Conservation (phyloP, 2,888 invertebrate genomes). For the Apantesis nais region DNA sequence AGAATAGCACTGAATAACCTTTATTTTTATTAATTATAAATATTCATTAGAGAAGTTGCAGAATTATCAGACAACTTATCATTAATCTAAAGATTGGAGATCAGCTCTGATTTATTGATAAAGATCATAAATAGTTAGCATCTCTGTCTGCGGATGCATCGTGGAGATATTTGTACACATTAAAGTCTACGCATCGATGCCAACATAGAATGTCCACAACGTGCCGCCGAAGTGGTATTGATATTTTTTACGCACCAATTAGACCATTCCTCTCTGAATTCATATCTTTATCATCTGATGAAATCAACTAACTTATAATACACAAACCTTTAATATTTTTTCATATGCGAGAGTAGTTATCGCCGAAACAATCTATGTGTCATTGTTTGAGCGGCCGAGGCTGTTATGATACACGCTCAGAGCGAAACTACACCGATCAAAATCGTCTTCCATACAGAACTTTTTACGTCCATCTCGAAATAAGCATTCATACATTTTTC, state of each 20-base stretch:
- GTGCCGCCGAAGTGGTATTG: not conserved
- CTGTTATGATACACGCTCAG: conserved; percentile 74
- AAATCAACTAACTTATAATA: conserved; percentile 10
- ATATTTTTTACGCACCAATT: conserved; percentile 8
- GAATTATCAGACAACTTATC: not conserved
- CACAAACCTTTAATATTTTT: conserved; percentile 22
- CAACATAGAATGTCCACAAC: not conserved
- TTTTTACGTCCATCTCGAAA: conserved; percentile 70
- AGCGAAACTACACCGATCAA: conserved; percentile 71
- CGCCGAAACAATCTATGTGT: conserved; percentile 42
- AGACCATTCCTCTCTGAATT: conserved; percentile 4
- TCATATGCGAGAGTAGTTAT: conserved; percentile 28
- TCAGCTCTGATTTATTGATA: not conserved
- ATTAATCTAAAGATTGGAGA: not conserved
- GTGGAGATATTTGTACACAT: not conserved
- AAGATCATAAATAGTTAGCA: not conserved
- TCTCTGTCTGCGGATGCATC: not conserved
- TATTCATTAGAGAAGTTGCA: not conserved
- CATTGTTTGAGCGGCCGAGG: conserved; percentile 47
- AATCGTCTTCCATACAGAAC: conserved; percentile 66
- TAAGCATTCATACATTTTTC: conserved; percentile 82
- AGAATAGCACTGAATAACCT: too few relatives aligned
- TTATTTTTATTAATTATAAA: not conserved
- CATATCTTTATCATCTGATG: conserved; percentile 8
- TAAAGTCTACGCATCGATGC: conserved; percentile 1